Conservation (phyloP, 1,140 invertebrate species). For the Mizuhopecten yessoensis region DNA sequence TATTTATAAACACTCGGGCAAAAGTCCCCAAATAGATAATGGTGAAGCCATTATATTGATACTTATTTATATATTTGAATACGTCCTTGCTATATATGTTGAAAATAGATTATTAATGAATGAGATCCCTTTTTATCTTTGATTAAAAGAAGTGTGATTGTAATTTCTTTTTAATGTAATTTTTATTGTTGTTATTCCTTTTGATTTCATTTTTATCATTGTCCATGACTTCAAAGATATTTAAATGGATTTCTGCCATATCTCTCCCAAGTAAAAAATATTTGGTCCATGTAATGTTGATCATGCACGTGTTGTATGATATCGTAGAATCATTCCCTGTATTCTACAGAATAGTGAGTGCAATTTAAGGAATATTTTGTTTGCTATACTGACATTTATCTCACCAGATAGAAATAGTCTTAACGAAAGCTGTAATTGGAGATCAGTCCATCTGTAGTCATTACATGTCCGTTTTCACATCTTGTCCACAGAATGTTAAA, state of each 20-base stretch:
- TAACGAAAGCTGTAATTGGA: neutral
- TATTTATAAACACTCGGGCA: slow-evolving; percentile 85
- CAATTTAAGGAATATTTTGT: neutral
- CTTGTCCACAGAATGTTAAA: neutral
- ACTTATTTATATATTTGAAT: neutral
- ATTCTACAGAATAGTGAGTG: neutral
- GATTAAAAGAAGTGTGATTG: neutral
- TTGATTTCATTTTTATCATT: slow-evolving; percentile 34
- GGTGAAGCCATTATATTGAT: neutral
- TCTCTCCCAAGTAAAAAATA: neutral
- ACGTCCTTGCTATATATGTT: neutral
- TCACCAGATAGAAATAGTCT: neutral
- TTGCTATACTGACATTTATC: neutral
- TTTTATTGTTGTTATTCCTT: slow-evolving; percentile 29
- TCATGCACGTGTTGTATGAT: neutral
- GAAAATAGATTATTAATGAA: neutral
- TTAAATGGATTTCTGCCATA: slow-evolving; percentile 9
- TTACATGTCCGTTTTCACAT: neutral
- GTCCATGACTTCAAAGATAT: neutral
- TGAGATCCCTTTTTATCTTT: neutral
- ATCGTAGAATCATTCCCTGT: neutral
- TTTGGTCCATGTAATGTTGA: neutral
- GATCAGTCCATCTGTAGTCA: neutral
- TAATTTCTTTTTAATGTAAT: slow-evolving; percentile 12
- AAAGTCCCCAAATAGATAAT: neutral